Evolutionary conservation across 2,797 vertebrate species (phyloP).

Genomic region (Emys orbicularis): DNA sequence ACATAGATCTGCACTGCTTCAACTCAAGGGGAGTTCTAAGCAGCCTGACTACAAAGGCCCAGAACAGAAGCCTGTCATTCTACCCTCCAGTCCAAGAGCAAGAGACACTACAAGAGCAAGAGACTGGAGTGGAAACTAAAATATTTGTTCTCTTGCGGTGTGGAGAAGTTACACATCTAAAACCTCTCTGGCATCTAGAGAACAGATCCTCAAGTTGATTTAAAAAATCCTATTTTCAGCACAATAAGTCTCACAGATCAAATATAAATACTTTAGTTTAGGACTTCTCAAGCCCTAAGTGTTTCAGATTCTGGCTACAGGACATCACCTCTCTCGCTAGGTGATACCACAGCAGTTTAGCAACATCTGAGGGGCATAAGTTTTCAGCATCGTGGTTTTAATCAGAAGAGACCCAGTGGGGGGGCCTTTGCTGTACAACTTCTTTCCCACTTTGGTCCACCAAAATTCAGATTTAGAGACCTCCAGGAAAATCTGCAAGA

Average conservation of each 20-base stretch:
- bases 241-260: background rate
- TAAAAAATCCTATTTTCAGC: background rate
- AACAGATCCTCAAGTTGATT: background rate
- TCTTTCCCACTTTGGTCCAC: background rate
- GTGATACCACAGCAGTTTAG: rapidly evolving
- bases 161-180: background rate
- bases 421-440: background rate
- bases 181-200: background rate
- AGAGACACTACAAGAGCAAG: background rate
- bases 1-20: rapidly evolving
- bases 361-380: background rate
- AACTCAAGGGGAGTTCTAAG: rapidly evolving
- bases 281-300: background rate
- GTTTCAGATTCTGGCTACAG: background rate
- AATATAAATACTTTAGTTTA: background rate
- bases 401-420: rapidly evolving
- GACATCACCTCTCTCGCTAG: background rate
- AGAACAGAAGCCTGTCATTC: background rate
- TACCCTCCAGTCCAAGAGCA: background rate
- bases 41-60: background rate
- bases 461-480: background rate
- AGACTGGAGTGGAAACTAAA: conserved; percentile 30
- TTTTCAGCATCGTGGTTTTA: background rate
- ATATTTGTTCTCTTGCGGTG: background rate
- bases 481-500: background rate